Evolutionary conservation across 2,888 invertebrate genomes (phyloP).

Genomic region (Aquatica leii): DNA sequence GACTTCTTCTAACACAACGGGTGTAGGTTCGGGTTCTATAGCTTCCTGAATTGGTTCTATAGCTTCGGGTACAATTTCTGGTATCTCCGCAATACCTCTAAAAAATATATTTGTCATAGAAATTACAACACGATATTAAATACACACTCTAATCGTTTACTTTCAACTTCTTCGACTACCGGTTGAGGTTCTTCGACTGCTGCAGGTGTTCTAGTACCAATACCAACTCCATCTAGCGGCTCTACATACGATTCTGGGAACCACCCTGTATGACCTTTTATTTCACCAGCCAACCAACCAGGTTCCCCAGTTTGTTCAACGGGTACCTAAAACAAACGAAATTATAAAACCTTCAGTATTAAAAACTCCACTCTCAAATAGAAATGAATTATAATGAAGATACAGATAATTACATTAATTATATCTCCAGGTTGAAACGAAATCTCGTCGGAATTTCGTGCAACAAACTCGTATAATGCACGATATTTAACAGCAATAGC

Average conservation of each 20-base stretch:
- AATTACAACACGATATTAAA: background rate
- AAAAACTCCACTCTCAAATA: background rate
- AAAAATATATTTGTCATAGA: no score
- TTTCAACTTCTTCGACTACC: slow-evolving; percentile 46
- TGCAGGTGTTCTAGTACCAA: slow-evolving; percentile 56
- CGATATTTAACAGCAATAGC: slow-evolving; percentile 76
- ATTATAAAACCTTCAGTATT: background rate
- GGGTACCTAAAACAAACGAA: slow-evolving; percentile 63
- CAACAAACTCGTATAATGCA: slow-evolving; percentile 93
- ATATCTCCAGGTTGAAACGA: slow-evolving; percentile 94
- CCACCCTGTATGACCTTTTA: slow-evolving; percentile 92
- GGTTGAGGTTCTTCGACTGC: background rate
- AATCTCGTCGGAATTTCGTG: slow-evolving; percentile 91
- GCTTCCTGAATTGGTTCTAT: slow-evolving; percentile 46
- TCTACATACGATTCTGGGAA: slow-evolving; percentile 97
- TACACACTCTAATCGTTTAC: slow-evolving; percentile 64
- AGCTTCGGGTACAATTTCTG: slow-evolving; percentile 62
- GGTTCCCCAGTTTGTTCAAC: slow-evolving; percentile 89
- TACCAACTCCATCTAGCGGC: slow-evolving; percentile 65
- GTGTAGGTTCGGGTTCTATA: slow-evolving; percentile 45
- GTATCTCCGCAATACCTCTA: slow-evolving; percentile 79
- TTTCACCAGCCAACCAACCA: slow-evolving; percentile 96
- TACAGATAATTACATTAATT: slow-evolving; percentile 82
- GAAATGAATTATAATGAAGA: no score
- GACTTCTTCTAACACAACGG: slow-evolving; percentile 51